phyloP scores from a whole-genome alignment of 2,888 invertebrate genomes.

The Tromatobia lineatoria region DNA sequence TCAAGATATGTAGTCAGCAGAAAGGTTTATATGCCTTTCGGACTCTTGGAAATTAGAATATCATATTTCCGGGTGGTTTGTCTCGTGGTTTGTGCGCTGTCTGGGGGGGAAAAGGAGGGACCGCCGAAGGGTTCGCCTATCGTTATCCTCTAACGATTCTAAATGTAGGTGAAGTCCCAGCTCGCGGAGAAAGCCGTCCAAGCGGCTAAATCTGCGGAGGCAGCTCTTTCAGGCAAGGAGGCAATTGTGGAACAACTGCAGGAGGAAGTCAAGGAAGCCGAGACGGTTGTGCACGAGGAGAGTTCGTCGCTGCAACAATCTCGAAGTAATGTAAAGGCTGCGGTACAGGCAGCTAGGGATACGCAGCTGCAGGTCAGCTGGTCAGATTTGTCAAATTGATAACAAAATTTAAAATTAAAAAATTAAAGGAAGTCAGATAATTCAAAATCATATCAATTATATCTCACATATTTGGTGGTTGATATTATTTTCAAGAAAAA shows the following conservation, averaged over 20 bases:
- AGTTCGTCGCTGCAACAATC: constrained; percentile 88
- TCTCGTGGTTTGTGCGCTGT: constrained; percentile 39
- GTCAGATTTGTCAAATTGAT: constrained; percentile 2
- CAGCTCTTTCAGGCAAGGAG: constrained; percentile 77
- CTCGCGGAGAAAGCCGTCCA: constrained; percentile 80
- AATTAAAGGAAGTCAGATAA: not conserved
- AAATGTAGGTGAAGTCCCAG: constrained; percentile 79
- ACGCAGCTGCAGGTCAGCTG: constrained; percentile 86
- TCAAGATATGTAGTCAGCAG: not conserved
- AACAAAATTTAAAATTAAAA: not conserved
- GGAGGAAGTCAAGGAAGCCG: constrained; percentile 87
- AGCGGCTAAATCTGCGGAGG: constrained; percentile 80
- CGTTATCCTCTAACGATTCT: constrained; percentile 8
- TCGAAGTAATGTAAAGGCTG: constrained; percentile 88
- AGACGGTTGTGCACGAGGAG: constrained; percentile 88
- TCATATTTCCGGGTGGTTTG: constrained; percentile 42
- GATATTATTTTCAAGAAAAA: too few relatives aligned
- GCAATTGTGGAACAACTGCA: constrained; percentile 77
- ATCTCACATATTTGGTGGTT: too few relatives aligned
- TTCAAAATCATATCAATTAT: not conserved
- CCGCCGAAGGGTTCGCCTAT: not conserved
- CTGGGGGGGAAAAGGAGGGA: not conserved
- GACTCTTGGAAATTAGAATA: constrained; percentile 1
- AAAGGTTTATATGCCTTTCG: not conserved
- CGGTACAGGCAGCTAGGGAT: constrained; percentile 89